A percentile compares a stretch with the other conserved stretches of the same genome.
Conservation (phyloP, 2,888 invertebrate species). For the Altica lythri region DNA sequence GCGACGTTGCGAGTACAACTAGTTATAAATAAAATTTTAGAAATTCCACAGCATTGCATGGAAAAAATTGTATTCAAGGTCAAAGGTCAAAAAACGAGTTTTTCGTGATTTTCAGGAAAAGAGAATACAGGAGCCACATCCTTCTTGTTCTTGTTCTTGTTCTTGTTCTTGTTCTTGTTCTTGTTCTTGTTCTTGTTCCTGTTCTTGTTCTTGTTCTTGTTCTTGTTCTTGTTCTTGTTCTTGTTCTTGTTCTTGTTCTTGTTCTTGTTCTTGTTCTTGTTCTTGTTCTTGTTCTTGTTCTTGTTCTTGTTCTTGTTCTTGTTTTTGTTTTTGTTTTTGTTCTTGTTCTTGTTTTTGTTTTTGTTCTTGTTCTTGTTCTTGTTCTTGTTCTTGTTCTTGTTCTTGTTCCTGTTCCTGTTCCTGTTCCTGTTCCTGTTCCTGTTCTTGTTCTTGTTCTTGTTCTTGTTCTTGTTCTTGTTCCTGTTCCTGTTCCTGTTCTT, state of each 20-base stretch:
- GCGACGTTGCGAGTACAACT: too few species aligned
- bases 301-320: conserved; percentile 6
- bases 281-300: conserved; percentile 6
- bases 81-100: too few species aligned
- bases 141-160: conserved; percentile 2
- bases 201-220: conserved; percentile 4
- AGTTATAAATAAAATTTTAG: too few species aligned
- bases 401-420: too few species aligned
- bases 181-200: conserved; percentile 3
- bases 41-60: too few species aligned
- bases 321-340: too few species aligned
- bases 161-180: conserved; percentile 6
- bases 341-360: too few species aligned
- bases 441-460: conserved; percentile 3
- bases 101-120: too few species aligned
- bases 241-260: conserved; percentile 4
- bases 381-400: conserved; percentile 7
- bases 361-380: conserved; percentile 7
- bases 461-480: conserved; percentile 1
- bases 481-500: too few species aligned
- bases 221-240: conserved; percentile 6
- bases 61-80: too few species aligned
- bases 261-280: conserved; percentile 4
- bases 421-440: too few species aligned
- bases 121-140: too few species aligned